These are phyloP conservation scores for Athalia rosae DNA, from an alignment of 2,888 invertebrate species.

Conservation along the genomic window DNA sequence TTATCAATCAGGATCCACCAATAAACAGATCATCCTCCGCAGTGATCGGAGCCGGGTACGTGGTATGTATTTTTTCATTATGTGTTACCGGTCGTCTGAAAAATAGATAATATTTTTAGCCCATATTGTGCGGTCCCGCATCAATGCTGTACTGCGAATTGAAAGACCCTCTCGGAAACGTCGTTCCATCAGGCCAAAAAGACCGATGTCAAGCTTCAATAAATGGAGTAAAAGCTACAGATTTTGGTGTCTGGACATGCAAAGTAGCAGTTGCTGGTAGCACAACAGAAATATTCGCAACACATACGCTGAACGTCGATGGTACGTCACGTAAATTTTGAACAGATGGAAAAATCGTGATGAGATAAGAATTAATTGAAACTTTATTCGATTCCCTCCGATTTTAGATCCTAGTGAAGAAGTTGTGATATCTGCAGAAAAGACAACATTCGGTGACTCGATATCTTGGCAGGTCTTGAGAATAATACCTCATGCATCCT, in stretches of 20 bases:
- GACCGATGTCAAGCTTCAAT: neutral
- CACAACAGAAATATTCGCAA: slow-evolving; percentile 17
- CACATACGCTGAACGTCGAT: neutral
- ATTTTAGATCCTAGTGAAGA: slow-evolving; percentile 21
- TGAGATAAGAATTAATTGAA: neutral
- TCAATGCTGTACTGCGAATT: slow-evolving; percentile 32
- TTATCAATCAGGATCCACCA: neutral
- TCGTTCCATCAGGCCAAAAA: neutral
- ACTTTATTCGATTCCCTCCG: neutral
- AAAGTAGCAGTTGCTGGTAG: slow-evolving; percentile 22
- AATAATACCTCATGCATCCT: slow-evolving; percentile 29
- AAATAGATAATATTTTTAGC: neutral
- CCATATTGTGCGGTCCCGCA: slow-evolving; percentile 26
- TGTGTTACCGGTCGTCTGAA: too few species aligned
- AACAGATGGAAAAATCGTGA: neutral
- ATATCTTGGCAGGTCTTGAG: slow-evolving; percentile 32
- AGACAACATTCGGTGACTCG: slow-evolving; percentile 8
- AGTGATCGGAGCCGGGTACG: neutral
- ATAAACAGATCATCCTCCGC: slow-evolving; percentile 19
- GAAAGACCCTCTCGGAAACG: slow-evolving; percentile 25
- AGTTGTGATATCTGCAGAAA: slow-evolving; percentile 17
- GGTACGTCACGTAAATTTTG: neutral
- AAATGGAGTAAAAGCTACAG: neutral
- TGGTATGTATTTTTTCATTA: slow-evolving; percentile 5
- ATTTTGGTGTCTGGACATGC: slow-evolving; percentile 25